Evolutionary conservation across 2,888 invertebrate genomes (phyloP).

Genomic region (Pemphredon lugubris): DNA sequence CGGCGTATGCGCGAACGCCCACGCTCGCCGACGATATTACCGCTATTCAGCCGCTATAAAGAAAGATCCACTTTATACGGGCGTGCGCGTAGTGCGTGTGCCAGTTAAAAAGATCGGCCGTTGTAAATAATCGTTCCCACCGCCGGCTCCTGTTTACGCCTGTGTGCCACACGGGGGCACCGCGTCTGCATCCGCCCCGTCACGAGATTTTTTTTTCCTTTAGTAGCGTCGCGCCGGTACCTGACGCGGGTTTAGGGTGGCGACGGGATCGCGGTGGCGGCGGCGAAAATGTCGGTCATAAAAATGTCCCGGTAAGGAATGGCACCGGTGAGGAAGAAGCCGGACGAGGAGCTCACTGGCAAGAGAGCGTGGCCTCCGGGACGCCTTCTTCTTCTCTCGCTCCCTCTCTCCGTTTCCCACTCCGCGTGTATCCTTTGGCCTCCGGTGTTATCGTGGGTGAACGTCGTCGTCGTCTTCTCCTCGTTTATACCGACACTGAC

Average conservation of each 20-base stretch:
- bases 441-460: conserved; percentile 51
- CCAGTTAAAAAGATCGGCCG: conserved; percentile 49
- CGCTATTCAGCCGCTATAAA: conserved; percentile 16
- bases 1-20: conserved; percentile 7
- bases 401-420: too few relatives aligned
- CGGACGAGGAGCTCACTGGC: conserved; percentile 48
- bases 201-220: conserved; percentile 46
- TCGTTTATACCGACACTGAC: conserved; percentile 53
- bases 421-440: conserved; percentile 18
- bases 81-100: conserved; percentile 5
- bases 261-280: conserved; percentile 28
- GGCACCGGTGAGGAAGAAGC: conserved; percentile 42
- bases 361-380: conserved; percentile 27
- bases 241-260: neutral
- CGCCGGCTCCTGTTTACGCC: conserved; percentile 58
- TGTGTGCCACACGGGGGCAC: too few relatives aligned
- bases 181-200: conserved; percentile 18
- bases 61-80: conserved; percentile 11
- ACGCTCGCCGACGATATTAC: conserved; percentile 20
- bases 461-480: conserved; percentile 42
- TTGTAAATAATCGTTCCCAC: conserved; percentile 60
- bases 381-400: conserved; percentile 29
- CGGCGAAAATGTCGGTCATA: conserved; percentile 68
- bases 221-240: conserved; percentile 6
- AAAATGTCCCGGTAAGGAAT: conserved; percentile 72